Evolutionary conservation across 2,888 invertebrate species (phyloP).

Genomic region (Drosophila infuscata): DNA sequence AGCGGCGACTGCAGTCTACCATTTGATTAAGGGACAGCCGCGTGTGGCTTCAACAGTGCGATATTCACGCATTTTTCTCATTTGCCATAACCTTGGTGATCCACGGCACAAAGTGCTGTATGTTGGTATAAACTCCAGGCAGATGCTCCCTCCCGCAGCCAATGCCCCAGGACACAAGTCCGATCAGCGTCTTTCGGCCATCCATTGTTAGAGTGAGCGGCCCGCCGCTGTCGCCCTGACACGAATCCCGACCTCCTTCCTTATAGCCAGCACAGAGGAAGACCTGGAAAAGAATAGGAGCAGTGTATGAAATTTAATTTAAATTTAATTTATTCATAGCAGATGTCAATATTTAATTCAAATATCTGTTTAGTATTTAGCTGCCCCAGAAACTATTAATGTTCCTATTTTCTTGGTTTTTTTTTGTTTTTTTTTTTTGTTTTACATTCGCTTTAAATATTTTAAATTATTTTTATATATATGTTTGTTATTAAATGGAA

Average conservation of each 20-base stretch:
- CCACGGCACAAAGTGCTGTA: constrained; percentile 97
- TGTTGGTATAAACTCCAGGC: constrained; percentile 96
- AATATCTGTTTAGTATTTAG: too few species aligned
- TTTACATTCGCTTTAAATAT: not conserved
- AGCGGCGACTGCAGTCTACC: constrained; percentile 64
- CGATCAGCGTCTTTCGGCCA: constrained; percentile 94
- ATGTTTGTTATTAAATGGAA: not conserved
- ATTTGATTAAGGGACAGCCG: constrained; percentile 33
- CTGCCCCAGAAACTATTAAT: not conserved
- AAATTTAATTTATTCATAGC: not conserved
- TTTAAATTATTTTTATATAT: not conserved
- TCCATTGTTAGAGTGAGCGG: constrained; percentile 94
- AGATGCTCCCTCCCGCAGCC: constrained; percentile 95
- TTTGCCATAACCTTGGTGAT: constrained; percentile 91
- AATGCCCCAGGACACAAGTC: constrained; percentile 95
- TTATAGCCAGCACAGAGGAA: constrained; percentile 97
- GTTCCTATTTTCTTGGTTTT: not conserved
- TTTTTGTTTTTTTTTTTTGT: too few species aligned
- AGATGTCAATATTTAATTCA: not conserved
- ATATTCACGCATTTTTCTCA: constrained; percentile 82
- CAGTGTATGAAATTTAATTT: not conserved
- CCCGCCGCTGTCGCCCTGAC: constrained; percentile 93
- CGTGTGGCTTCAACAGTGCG: constrained; percentile 8
- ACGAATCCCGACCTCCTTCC: constrained; percentile 92
- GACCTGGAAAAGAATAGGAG: constrained; percentile 79